Evolutionary conservation across 2,888 invertebrate genomes (phyloP), one percentile per base, ranked within the genome.

Genomic region (Trachelus troglodyta): DNA sequence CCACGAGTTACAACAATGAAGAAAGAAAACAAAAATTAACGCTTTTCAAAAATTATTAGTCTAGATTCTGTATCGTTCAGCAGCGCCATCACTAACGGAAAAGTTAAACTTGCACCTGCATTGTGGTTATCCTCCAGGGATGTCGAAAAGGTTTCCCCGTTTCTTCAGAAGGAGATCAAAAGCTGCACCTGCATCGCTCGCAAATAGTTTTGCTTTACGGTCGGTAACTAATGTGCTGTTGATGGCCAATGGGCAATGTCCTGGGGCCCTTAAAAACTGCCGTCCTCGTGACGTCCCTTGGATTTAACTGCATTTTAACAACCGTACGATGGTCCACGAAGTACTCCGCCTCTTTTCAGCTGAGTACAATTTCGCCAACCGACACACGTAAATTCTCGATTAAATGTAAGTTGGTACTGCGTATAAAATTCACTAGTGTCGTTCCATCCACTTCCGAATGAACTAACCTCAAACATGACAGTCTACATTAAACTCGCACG

Each of bases 131-230:
- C 9, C 56, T 56, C 56, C 23, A 77, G 77, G 69, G 76, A 30
- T 74, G 31, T 74, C 74, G 35, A 34, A 74, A 74, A 74, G 74
- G 74, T 30, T 69, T 71, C 71, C 33, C 71, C 31, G 12, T 34
- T 31, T 31, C 71, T 71, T 34, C 71, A 31, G 71, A 30, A 30
- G 12, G 71, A 33, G 71, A 33, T 34, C 71, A 4, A 34, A 34
- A 31, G 71, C 31, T 69, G 76, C 81, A 81, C 78, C 82, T 40
- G 77, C 77, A 68, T 76, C 76, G 69, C 83, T 81, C 81, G 84
- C 83, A 83, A 84, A 83, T 83, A 83, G 81, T 84, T 84, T 79
- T 75, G 74, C 77, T 79, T 79, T 78, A 78, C 77, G 78, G 77
- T 75, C 68, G 71, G 34, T 34, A 34, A 74, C 74, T 74, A 34